Evolutionary conservation across 2,888 invertebrate species (phyloP).

Genomic region (Metopia argyrocephala): DNA sequence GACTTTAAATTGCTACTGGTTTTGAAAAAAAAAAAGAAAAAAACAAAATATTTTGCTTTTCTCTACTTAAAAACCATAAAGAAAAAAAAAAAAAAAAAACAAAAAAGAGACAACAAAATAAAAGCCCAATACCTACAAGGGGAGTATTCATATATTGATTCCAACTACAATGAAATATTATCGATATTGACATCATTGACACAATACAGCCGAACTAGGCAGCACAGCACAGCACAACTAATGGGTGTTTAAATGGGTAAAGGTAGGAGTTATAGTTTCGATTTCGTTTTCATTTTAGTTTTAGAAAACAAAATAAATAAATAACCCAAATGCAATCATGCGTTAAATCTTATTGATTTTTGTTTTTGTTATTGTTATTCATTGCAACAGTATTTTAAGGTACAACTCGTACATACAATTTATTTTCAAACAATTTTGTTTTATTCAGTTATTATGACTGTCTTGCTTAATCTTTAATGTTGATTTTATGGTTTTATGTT

Average conservation of each 20-base stretch:
- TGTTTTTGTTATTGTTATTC: conserved; percentile 17
- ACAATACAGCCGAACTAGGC: neutral
- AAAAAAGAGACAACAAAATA: conserved; percentile 39
- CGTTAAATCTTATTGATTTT: conserved; percentile 64
- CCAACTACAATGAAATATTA: conserved; percentile 6
- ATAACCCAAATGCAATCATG: conserved; percentile 52
- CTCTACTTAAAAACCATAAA: too few species aligned
- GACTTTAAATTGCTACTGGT: conserved; percentile 66
- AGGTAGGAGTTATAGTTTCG: neutral
- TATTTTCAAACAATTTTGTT: conserved; percentile 39
- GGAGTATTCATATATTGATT: too few species aligned
- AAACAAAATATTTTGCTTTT: neutral
- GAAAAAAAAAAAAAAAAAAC: neutral
- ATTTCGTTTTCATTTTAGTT: neutral
- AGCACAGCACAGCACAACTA: too few species aligned
- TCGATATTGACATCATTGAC: conserved; percentile 44
- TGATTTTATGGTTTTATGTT: neutral
- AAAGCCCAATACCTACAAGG: too few species aligned
- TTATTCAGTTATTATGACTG: conserved; percentile 40
- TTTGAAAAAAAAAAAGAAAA: conserved; percentile 53
- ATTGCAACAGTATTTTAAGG: neutral
- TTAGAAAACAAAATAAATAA: neutral
- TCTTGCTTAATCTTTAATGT: conserved; percentile 58
- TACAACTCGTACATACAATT: too few species aligned
- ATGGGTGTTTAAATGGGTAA: neutral